phyloP scores from a whole-genome alignment of 92 coral and sea anemone species.

The Parazoanthus darwini region DNA sequence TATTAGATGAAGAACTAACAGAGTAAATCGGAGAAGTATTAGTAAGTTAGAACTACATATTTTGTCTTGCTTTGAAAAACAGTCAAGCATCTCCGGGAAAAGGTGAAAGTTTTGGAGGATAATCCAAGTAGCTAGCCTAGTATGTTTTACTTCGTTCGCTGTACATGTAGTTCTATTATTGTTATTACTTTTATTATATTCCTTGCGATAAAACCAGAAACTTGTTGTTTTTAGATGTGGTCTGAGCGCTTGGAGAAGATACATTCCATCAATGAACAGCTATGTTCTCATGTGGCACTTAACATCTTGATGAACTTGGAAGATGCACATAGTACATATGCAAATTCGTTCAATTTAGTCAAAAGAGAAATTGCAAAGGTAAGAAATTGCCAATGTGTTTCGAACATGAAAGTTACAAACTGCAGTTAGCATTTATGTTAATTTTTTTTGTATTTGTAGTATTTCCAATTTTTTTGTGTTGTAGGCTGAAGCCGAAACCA shows the following conservation, averaged over 20 bases:
- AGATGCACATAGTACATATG: conserved; percentile 98
- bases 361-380: conserved; percentile 97
- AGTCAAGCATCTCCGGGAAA: too few relatives aligned
- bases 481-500: conserved; percentile 93
- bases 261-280: conserved; percentile 82
- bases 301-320: conserved; percentile 96
- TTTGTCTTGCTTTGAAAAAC: too few relatives aligned
- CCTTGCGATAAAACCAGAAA: background rate
- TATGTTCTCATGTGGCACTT: conserved; percentile 92
- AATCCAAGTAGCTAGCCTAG: too few relatives aligned
- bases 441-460: too few relatives aligned
- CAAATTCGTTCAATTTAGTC: conserved; percentile 91
- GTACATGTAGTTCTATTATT: too few relatives aligned
- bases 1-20: too few relatives aligned
- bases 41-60: too few relatives aligned
- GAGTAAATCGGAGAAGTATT: too few relatives aligned
- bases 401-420: background rate
- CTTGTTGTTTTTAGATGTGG: conserved; percentile 82
- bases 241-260: conserved; percentile 88
- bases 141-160: too few relatives aligned
- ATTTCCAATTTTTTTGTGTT: background rate
- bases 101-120: too few relatives aligned
- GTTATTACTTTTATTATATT: too few relatives aligned
- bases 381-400: background rate
- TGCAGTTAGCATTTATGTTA: background rate